Percentiles rank a stretch among this genome's conserved stretches.
These are phyloP conservation scores for Calcarius lapponicus DNA, from an alignment of 2,797 vertebrate genomes.

Conservation along the genomic window DNA sequence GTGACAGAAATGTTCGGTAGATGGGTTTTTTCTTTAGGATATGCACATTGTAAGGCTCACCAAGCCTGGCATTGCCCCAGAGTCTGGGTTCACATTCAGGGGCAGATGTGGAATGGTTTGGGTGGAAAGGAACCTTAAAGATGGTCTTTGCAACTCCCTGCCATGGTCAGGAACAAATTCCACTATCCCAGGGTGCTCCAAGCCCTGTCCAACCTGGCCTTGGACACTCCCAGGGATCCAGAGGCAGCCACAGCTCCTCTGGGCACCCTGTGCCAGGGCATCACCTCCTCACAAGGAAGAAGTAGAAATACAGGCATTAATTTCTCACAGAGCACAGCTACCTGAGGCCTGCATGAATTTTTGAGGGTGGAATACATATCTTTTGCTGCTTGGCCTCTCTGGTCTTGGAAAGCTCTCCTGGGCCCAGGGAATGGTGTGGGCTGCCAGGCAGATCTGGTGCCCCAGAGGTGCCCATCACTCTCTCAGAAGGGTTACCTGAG, in stretches of 20 bases:
- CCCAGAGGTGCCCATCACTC: neutral
- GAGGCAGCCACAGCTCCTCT: neutral
- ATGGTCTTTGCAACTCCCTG: neutral
- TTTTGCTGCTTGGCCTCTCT: neutral
- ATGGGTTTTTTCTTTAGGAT: neutral
- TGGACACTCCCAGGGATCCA: neutral
- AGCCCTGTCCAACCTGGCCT: rapidly evolving
- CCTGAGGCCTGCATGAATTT: neutral
- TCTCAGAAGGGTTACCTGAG: neutral
- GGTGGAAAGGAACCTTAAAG: neutral
- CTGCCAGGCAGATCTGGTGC: neutral
- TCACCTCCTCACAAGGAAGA: neutral
- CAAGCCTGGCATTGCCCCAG: rapidly evolving
- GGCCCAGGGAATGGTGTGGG: neutral
- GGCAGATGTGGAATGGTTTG: neutral
- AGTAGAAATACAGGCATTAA: rapidly evolving
- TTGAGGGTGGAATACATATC: rapidly evolving
- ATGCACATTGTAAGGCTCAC: neutral
- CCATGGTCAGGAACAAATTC: rapidly evolving
- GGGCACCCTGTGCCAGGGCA: neutral
- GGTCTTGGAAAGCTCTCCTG: neutral
- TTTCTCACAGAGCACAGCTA: neutral
- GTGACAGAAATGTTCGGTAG: neutral
- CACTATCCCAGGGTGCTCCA: rapidly evolving
- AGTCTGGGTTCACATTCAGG: neutral